Evolutionary conservation across 2,888 invertebrate genomes (phyloP).

Genomic region (Watsonalla binaria): DNA sequence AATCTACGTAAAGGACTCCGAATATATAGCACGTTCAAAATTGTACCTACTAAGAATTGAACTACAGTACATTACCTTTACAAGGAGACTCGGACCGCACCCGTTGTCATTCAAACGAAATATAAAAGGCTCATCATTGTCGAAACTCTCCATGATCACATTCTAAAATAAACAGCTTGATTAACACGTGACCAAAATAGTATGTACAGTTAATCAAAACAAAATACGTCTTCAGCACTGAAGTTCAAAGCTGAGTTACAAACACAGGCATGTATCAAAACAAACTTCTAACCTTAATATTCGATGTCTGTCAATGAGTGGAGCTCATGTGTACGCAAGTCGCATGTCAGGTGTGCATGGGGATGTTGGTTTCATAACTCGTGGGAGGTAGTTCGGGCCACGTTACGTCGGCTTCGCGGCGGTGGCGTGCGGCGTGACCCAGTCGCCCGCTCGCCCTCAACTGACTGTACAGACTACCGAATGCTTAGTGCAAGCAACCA

Average conservation of each 20-base stretch:
- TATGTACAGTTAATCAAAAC: background rate
- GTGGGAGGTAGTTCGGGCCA: constrained; percentile 26
- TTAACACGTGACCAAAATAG: too few species aligned
- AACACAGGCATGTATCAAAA: constrained; percentile 3
- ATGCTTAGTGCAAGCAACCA: constrained; percentile 20
- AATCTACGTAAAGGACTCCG: too few species aligned
- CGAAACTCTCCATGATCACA: constrained; percentile 60
- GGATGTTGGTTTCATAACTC: constrained; percentile 25
- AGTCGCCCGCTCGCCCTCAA: constrained; percentile 58
- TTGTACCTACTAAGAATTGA: background rate
- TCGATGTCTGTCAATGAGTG: background rate
- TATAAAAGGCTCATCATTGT: constrained; percentile 83
- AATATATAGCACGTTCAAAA: too few species aligned
- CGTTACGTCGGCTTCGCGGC: constrained; percentile 24
- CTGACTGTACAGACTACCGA: constrained; percentile 36
- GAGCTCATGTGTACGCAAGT: constrained; percentile 34
- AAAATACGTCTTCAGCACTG: background rate
- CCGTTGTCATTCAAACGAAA: constrained; percentile 87
- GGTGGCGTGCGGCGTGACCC: constrained; percentile 29
- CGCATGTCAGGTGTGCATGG: constrained; percentile 47
- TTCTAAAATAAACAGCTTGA: constrained; percentile 9
- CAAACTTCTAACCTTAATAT: constrained; percentile 10
- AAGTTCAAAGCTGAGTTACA: background rate
- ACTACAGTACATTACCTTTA: constrained; percentile 76
- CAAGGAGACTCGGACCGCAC: constrained; percentile 83